Evolutionary conservation across 1,140 invertebrate genomes (phyloP).

Genomic region (Ips nitidus): DNA sequence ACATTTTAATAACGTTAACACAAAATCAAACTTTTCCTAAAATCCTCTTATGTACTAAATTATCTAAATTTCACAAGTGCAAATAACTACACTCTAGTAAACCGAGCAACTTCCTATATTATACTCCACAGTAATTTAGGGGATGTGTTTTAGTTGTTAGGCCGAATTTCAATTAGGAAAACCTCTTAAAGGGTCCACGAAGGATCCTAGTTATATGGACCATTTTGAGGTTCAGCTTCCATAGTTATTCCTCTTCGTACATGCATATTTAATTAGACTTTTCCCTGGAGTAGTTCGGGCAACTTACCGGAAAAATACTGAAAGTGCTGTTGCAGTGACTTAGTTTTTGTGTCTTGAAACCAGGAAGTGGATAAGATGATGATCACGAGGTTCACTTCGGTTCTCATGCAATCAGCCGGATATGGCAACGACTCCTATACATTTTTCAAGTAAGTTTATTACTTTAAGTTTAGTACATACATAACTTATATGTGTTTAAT

Average conservation of each 20-base stretch:
- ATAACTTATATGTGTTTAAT: not conserved
- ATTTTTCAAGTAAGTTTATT: constrained; percentile 44
- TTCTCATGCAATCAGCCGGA: constrained; percentile 45
- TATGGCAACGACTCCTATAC: constrained; percentile 44
- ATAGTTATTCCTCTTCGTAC: not conserved
- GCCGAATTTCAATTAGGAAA: not conserved
- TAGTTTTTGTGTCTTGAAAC: not conserved
- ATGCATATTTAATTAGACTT: constrained; percentile 7
- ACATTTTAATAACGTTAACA: constrained; percentile 1
- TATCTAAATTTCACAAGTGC: too few relatives aligned
- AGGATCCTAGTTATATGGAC: constrained; percentile 5
- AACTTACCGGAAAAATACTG: not conserved
- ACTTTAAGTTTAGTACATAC: not conserved
- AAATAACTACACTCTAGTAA: too few relatives aligned
- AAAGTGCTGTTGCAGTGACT: not conserved
- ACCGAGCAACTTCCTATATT: too few relatives aligned
- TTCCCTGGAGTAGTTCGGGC: not conserved
- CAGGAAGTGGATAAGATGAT: constrained; percentile 41
- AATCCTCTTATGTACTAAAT: too few relatives aligned
- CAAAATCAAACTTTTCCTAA: not conserved
- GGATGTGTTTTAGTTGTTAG: not conserved
- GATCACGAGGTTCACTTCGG: constrained; percentile 46
- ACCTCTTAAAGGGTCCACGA: constrained; percentile 5
- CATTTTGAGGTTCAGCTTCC: not conserved
- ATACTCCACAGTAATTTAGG: not conserved